Evolutionary conservation across 2,113 vertebrate genomes (phyloP).

Genomic region (Coturnix japonica): DNA sequence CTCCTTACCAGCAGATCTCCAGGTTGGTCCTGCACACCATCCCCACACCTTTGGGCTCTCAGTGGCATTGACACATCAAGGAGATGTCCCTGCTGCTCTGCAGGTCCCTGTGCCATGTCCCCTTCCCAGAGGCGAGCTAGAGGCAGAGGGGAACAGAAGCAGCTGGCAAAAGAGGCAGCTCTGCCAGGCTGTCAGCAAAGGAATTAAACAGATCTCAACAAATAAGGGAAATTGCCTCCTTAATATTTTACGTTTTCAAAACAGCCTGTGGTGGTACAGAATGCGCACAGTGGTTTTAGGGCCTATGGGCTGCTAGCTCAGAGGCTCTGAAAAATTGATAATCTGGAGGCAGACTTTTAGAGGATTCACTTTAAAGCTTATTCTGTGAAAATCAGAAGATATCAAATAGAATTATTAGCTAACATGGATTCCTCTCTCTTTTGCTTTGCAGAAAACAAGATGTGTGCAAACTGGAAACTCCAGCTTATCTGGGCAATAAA

Average conservation of each 20-base stretch:
- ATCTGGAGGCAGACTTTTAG: background rate
- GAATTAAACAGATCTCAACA: background rate
- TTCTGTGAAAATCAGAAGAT: background rate
- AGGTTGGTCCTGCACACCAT: background rate
- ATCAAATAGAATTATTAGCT: background rate
- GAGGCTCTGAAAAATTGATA: background rate
- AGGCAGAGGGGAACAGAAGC: background rate
- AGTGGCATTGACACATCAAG: background rate
- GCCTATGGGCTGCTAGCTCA: background rate
- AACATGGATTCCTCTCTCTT: background rate
- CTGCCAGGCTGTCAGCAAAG: background rate
- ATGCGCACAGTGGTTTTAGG: background rate
- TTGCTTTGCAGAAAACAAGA: background rate
- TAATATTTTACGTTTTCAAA: background rate
- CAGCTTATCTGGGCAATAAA: background rate
- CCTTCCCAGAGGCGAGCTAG: background rate
- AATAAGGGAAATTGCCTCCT: background rate
- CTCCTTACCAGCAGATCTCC: background rate
- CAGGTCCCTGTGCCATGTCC: background rate
- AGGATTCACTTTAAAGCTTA: background rate
- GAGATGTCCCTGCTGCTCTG: accelerated
- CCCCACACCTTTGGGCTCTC: background rate
- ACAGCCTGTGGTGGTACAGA: background rate
- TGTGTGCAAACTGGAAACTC: background rate
- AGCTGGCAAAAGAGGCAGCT: slow-evolving; percentile 1